phyloP scores from a whole-genome alignment of 2,888 invertebrate species.

The Cerceris ruficornis region DNA sequence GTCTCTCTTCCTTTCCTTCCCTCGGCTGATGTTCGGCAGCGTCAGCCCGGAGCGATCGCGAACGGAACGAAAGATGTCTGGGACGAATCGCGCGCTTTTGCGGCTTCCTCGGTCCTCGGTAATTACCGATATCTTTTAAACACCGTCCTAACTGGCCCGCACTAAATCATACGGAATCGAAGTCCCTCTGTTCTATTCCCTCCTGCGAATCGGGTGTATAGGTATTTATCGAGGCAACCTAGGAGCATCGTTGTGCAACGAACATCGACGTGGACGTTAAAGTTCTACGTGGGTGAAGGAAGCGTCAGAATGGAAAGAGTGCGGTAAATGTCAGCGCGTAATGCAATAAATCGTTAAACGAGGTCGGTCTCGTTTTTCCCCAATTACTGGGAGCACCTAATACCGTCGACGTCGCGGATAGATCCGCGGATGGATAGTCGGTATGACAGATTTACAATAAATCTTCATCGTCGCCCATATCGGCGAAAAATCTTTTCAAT shows the following conservation, averaged over 20 bases:
- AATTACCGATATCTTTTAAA: slow-evolving; percentile 67
- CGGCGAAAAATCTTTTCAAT: slow-evolving; percentile 55
- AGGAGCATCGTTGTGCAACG: not conserved
- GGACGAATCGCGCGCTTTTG: slow-evolving; percentile 53
- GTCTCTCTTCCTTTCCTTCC: slow-evolving; percentile 64
- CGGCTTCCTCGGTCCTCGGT: slow-evolving; percentile 41
- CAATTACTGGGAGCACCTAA: slow-evolving; percentile 20
- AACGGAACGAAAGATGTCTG: slow-evolving; percentile 60
- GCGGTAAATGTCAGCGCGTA: not conserved
- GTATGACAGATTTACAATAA: slow-evolving; percentile 46
- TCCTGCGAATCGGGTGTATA: not conserved
- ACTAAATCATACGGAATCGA: slow-evolving; percentile 53
- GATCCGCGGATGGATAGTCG: slow-evolving; percentile 28
- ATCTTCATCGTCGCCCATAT: slow-evolving; percentile 46
- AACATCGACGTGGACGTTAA: not conserved
- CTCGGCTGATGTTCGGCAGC: slow-evolving; percentile 54
- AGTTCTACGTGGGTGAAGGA: no score
- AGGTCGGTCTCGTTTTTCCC: not conserved
- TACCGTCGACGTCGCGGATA: slow-evolving; percentile 34
- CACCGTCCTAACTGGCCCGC: slow-evolving; percentile 41
- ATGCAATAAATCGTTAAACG: not conserved
- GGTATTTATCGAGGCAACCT: no score
- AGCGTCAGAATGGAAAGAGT: not conserved
- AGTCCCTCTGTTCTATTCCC: slow-evolving; percentile 3
- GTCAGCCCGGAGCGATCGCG: slow-evolving; percentile 61